Evolutionary conservation across 2,888 invertebrate genomes (phyloP).

Genomic region (Leucophenga montana): DNA sequence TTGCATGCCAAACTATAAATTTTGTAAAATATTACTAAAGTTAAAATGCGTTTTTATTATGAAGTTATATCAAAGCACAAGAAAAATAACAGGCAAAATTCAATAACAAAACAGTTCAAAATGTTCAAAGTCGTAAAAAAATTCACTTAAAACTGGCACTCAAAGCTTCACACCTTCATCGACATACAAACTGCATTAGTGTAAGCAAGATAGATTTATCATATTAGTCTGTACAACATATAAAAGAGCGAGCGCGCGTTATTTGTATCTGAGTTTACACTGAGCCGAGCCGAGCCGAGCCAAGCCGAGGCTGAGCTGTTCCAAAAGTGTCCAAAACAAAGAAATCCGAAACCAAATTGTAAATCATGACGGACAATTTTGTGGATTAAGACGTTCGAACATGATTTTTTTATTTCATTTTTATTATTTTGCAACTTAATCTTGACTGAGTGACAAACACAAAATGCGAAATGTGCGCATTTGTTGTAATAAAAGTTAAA

Average conservation of each 20-base stretch:
- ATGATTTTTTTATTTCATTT: conserved; percentile 30
- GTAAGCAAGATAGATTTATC: too few relatives aligned
- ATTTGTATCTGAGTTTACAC: background rate
- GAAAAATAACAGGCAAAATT: conserved; percentile 24
- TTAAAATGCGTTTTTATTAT: conserved; percentile 65
- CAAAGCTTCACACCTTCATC: background rate
- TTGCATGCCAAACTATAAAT: conserved; percentile 61
- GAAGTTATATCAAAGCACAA: conserved; percentile 51
- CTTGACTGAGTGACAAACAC: conserved; percentile 21
- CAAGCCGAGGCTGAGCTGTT: background rate
- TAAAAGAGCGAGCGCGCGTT: background rate
- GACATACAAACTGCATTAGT: background rate
- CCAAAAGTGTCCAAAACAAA: conserved; percentile 55
- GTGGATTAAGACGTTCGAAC: conserved; percentile 62
- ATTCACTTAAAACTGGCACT: conserved; percentile 54
- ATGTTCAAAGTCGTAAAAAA: conserved; percentile 53
- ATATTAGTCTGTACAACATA: too few relatives aligned
- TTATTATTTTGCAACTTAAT: conserved; percentile 35
- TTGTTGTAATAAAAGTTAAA: conserved; percentile 26
- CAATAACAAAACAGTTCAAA: background rate
- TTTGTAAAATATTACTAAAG: conserved; percentile 61
- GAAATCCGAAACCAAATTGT: conserved; percentile 65
- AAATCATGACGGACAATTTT: conserved; percentile 55
- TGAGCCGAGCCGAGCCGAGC: background rate
- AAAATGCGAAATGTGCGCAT: conserved; percentile 22